phyloP scores from a whole-genome alignment of 2,888 invertebrate species.

The Harmothoe impar region DNA sequence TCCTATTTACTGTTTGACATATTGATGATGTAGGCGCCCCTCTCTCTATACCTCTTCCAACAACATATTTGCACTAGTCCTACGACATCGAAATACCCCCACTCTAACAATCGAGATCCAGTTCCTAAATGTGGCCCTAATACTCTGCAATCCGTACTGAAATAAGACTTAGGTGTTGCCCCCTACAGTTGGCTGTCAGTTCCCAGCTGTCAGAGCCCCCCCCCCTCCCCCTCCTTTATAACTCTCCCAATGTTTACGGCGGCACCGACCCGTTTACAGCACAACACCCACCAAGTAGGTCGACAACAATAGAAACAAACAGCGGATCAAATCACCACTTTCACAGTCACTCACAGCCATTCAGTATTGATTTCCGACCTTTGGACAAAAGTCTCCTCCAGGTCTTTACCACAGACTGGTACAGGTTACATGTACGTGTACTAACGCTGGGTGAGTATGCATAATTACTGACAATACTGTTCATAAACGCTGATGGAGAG shows the following conservation, averaged over 20 bases:
- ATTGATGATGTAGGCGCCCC: neutral
- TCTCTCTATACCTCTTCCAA: neutral
- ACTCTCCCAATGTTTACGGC: neutral
- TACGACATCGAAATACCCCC: conserved; percentile 7
- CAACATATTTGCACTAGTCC: conserved; percentile 10
- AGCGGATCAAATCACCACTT: conserved; percentile 18
- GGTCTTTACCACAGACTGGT: neutral
- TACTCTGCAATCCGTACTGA: neutral
- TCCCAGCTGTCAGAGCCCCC: neutral
- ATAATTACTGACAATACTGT: too few species aligned
- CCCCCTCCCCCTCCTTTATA: neutral
- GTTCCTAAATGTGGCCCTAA: neutral
- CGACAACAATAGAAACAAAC: conserved; percentile 29
- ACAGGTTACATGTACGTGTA: too few species aligned
- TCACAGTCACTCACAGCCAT: neutral
- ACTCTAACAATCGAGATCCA: neutral
- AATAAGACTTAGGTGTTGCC: neutral
- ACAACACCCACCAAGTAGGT: neutral
- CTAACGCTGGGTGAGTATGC: too few species aligned
- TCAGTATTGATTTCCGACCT: neutral
- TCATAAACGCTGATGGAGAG: too few species aligned
- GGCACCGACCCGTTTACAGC: neutral
- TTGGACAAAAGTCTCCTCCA: neutral
- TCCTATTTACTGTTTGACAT: neutral
- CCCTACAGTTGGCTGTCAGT: neutral